Conservation (phyloP, 2,888 invertebrate genomes). For the Biston stratarius region DNA sequence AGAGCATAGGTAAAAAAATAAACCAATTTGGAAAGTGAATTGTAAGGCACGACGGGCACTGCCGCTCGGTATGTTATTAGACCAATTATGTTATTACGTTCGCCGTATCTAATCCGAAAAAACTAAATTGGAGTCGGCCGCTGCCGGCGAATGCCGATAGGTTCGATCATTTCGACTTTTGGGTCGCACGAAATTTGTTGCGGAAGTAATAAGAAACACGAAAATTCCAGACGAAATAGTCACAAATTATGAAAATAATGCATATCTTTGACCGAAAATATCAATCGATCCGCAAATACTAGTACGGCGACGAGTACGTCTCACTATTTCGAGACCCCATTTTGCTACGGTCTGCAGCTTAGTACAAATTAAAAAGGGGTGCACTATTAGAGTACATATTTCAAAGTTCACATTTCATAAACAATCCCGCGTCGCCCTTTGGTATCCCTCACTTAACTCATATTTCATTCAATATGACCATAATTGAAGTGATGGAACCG, state of each 20-base stretch:
- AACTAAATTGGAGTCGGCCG: constrained; percentile 85
- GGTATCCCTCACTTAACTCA: constrained; percentile 86
- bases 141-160: constrained; percentile 84
- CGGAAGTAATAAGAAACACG: constrained; percentile 86
- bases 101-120: constrained; percentile 85
- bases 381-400: constrained; percentile 77
- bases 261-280: constrained; percentile 58
- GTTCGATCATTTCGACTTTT: constrained; percentile 83
- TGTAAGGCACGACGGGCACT: constrained; percentile 79
- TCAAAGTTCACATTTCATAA: constrained; percentile 83
- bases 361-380: constrained; percentile 85
- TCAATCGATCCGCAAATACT: constrained; percentile 59
- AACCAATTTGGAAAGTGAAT: constrained; percentile 86
- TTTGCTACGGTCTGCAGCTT: constrained; percentile 79
- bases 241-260: constrained; percentile 72
- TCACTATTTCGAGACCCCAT: constrained; percentile 67
- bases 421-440: constrained; percentile 82
- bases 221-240: constrained; percentile 75
- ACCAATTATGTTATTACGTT: constrained; percentile 86
- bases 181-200: constrained; percentile 86
- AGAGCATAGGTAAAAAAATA: constrained; percentile 81
- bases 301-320: constrained; percentile 36
- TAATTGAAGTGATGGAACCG: constrained; percentile 78
- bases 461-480: constrained; percentile 85
- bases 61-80: constrained; percentile 81